A percentile compares a stretch with the other conserved stretches of the same genome.
Conservation (phyloP, 2,113 vertebrate species). For the Mesembrinibis cayennensis region DNA sequence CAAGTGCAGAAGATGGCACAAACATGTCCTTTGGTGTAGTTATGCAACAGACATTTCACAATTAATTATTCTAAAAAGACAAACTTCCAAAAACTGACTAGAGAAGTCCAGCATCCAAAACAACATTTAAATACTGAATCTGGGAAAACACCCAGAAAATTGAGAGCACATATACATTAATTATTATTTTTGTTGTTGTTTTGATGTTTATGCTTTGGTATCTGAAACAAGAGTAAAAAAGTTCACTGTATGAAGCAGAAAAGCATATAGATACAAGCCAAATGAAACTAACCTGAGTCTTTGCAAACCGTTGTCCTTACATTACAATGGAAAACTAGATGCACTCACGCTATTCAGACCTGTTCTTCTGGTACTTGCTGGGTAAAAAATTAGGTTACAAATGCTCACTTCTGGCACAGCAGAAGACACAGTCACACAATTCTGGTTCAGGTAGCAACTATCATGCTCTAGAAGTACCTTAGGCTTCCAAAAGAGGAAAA, state of each 20-base stretch:
- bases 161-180: not conserved
- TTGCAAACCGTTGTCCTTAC: not conserved
- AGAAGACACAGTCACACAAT: not conserved
- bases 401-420: not conserved
- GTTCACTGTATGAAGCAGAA: not conserved
- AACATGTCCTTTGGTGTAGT: not conserved
- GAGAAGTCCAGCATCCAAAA: not conserved
- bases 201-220: not conserved
- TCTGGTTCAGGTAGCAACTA: not conserved
- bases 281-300: not conserved
- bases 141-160: not conserved
- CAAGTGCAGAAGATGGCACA: not conserved
- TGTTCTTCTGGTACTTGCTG: not conserved
- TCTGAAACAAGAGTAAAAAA: not conserved
- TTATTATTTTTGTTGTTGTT: not conserved
- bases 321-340: not conserved
- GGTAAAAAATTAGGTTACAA: not conserved
- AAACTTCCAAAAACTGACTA: not conserved
- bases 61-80: conserved; percentile 23
- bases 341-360: not conserved
- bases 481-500: not conserved
- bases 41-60: conserved; percentile 33
- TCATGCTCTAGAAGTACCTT: not conserved
- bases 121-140: not conserved
- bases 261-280: not conserved